Evolutionary conservation across 2,888 invertebrate species (phyloP), one percentile per base, ranked within the genome.

Genomic region (Coleophora flavipennella): DNA sequence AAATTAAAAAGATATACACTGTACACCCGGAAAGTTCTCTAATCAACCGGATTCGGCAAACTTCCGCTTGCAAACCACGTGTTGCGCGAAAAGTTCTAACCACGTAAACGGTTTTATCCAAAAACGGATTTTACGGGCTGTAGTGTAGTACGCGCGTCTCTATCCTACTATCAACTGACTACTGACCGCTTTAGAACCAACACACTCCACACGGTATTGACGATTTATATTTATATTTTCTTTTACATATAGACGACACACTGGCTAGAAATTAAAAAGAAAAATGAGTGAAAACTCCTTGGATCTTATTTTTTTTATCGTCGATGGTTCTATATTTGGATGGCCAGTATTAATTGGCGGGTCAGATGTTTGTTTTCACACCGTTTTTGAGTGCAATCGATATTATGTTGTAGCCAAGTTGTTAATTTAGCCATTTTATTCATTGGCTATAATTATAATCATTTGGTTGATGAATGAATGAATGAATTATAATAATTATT

Each of bases 211-310:
- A 66, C 58, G 53, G 62, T 66, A 71, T 72, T 70, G 72, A 78
- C 68, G 69, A 75, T 71, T 78, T 77, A 76, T 80, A 80, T 83
- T 74, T 70, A 80, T 74, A 74, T 20, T 20, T n/a, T n/a, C n/a
- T n/a, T n/a, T 20, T 20, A 20, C 20, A 20, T 20, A 20, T 6
- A 4, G 20, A 20, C 20, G 6, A 4, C 20, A 6, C n/a, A 20
- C 20, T 20, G n/a, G n/a, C 14, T 35, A 11, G 20, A 12, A 35
- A 26, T 11, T 12, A 4, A 14, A 33, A 33, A 33, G 14, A 14
- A 20, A 13, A 14, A 33, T 4, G 8, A 32, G 13, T 13, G 33
- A 13, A 33, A 13, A 33, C 10, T 12, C 20, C 9, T 10, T 14
- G 20, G 31, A 20, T 20, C 2, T 20, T 20, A 32, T 33, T 14